Conservation (phyloP, 1,140 invertebrate species). For the Trichomalopsis sarcophagae region DNA sequence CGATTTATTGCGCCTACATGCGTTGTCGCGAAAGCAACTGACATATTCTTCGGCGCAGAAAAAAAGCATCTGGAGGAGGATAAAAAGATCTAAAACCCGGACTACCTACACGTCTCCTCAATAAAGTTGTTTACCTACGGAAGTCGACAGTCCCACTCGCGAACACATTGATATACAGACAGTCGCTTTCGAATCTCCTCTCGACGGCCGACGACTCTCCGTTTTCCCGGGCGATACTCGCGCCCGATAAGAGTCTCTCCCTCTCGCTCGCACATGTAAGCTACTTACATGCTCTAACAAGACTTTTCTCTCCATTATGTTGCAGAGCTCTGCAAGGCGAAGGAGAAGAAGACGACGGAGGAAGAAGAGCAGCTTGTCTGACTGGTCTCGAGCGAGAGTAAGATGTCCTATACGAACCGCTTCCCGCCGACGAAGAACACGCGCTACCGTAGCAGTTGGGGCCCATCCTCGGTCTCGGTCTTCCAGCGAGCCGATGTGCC, state of each 20-base stretch:
- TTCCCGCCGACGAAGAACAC: constrained; percentile 77
- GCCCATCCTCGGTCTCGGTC: constrained; percentile 76
- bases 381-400: background rate
- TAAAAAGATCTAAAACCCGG: background rate
- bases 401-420: constrained; percentile 78
- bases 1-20: background rate
- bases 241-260: background rate
- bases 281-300: background rate
- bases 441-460: constrained; percentile 81
- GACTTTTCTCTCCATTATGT: background rate
- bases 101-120: background rate
- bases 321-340: background rate
- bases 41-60: background rate
- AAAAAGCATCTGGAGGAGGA: background rate
- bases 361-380: background rate
- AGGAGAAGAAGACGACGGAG: background rate
- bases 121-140: constrained; percentile 5
- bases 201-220: too few species aligned
- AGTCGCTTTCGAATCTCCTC: constrained; percentile 6
- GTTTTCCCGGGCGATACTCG: too few species aligned
- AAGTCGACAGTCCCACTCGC: background rate
- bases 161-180: background rate
- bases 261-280: background rate
- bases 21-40: background rate
- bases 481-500: constrained; percentile 78